phyloP scores from a whole-genome alignment of 2,888 invertebrate genomes.

The Embidobia sp. region DNA sequence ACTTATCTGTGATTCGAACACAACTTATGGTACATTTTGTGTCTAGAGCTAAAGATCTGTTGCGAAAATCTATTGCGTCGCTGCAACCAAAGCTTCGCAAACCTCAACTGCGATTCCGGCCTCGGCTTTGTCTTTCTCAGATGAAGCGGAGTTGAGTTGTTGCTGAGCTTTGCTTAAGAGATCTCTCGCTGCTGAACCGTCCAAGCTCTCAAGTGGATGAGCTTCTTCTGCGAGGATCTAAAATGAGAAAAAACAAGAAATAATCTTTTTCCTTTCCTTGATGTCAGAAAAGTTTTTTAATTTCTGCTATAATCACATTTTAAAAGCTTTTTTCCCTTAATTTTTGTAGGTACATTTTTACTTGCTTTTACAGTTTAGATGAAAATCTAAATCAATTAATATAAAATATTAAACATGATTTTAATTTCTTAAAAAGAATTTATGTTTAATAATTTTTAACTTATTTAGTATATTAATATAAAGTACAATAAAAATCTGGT shows the following conservation, averaged over 20 bases:
- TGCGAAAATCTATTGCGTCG: slow-evolving; percentile 84
- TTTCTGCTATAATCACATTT: no score
- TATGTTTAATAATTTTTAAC: no score
- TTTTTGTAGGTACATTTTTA: no score
- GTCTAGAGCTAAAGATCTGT: slow-evolving; percentile 37
- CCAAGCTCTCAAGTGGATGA: slow-evolving; percentile 91
- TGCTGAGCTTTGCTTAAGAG: slow-evolving; percentile 92
- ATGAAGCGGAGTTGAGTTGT: slow-evolving; percentile 89
- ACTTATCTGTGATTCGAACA: slow-evolving; percentile 38
- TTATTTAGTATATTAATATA: neutral
- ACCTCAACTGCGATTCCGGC: slow-evolving; percentile 97
- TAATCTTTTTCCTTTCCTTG: no score
- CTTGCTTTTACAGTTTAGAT: no score
- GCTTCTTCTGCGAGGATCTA: slow-evolving; percentile 98
- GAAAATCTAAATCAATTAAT: no score
- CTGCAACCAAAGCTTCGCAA: slow-evolving; percentile 95
- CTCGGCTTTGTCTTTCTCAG: slow-evolving; percentile 93
- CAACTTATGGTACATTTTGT: slow-evolving; percentile 31
- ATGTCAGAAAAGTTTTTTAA: no score
- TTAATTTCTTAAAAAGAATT: no score
- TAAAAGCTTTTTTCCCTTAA: no score
- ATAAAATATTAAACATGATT: no score
- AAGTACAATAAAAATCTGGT: neutral
- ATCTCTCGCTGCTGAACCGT: slow-evolving; percentile 90
- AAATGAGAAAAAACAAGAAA: slow-evolving; percentile 76